Conservation (phyloP, 2,888 invertebrate genomes). For the Campaea margaritaria region DNA sequence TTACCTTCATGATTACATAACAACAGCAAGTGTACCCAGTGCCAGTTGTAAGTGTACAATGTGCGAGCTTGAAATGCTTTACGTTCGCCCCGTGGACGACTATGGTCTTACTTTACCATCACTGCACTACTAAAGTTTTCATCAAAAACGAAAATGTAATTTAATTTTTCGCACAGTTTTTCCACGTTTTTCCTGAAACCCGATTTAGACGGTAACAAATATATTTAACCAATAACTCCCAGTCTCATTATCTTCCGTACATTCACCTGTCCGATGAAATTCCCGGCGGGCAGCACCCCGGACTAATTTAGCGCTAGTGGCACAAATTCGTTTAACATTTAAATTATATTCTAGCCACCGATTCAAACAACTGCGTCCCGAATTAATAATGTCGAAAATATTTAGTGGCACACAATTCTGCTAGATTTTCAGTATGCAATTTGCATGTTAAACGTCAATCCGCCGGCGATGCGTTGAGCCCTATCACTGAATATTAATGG, state of each 20-base stretch:
- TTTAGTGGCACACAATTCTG: slow-evolving; percentile 81
- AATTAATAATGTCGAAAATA: slow-evolving; percentile 82
- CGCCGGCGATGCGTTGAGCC: slow-evolving; percentile 79
- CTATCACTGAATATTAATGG: slow-evolving; percentile 84
- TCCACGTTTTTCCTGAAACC: not conserved
- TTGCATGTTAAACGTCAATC: slow-evolving; percentile 85
- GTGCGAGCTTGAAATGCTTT: too few species aligned
- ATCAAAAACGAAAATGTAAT: too few species aligned
- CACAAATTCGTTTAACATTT: slow-evolving; percentile 82
- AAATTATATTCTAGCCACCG: slow-evolving; percentile 80
- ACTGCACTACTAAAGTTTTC: too few species aligned
- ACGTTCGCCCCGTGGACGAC: too few species aligned
- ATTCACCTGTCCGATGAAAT: slow-evolving; percentile 72
- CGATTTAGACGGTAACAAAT: not conserved
- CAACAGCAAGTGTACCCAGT: too few species aligned
- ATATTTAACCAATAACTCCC: slow-evolving; percentile 11
- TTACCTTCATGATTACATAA: too few species aligned
- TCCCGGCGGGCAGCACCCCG: slow-evolving; percentile 63
- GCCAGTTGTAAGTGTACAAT: too few species aligned
- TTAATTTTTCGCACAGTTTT: too few species aligned
- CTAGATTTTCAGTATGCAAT: slow-evolving; percentile 84
- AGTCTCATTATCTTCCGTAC: slow-evolving; percentile 32
- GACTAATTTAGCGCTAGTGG: slow-evolving; percentile 77
- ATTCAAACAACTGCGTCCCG: slow-evolving; percentile 79
- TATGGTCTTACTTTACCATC: too few species aligned